Evolutionary conservation across 2,888 invertebrate genomes (phyloP), one percentile per base, ranked within the genome.

Genomic region (Tridacna crocea): DNA sequence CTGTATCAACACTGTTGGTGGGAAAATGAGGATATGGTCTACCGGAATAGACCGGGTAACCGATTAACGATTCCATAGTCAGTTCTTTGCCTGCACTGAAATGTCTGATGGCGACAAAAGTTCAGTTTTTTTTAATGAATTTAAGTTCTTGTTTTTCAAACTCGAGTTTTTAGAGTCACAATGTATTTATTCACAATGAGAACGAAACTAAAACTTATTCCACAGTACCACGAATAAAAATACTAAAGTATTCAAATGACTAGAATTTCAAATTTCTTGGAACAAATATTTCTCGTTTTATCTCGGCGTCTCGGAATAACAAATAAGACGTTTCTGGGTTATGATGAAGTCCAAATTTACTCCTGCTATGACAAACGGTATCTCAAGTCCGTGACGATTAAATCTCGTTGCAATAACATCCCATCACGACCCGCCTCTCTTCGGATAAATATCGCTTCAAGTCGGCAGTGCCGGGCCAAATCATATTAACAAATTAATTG

Each of bases 401-500:
- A 73, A 73, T 73, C 60, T 73, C 58, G 60, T 73, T 48, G 51
- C 70, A 70, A 70, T 70, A 70, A 70, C 51, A 70, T 74, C 74
- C 61, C 74, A 74, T 74, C 61, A 74, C 74, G n/a, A 36, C 74
- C 74, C 74, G 74, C 74, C 74, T 27, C 72, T 77, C 70, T n/a
- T 17, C 74, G 77, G 81, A 83, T 82, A 81, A 79, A 79, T 83
- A 86, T 82, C 83, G 80, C 76, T 75, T 78, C 46, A 75, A 72
- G 82, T 74, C 74, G 74, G 77, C 72, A 70, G 72, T 68, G 36
- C 65, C 79, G 65, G 63, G 68, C 68, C 83, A 89, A 90, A 89
- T 89, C 85, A 81, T 88, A 90, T 90, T 90, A 89, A 85, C 87
- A 87, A 89, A 91, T 90, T 90, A 91, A 90, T 91, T 89, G 88